Evolutionary conservation across 2,888 invertebrate species (phyloP).

Genomic region (Eupithecia subumbrata): DNA sequence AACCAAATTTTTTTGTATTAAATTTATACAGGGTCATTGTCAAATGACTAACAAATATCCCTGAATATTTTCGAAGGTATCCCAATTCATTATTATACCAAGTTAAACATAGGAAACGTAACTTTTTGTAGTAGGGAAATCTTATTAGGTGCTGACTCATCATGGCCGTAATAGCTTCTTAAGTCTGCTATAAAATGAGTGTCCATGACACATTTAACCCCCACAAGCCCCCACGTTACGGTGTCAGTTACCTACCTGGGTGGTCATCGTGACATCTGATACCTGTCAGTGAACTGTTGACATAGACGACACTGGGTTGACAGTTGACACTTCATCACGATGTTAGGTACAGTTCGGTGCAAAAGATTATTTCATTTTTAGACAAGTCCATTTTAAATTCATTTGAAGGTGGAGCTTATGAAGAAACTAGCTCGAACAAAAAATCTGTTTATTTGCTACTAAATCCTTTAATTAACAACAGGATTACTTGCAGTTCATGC

Average conservation of each 20-base stretch:
- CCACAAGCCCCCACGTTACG: conserved; percentile 17
- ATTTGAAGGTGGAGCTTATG: too few relatives aligned
- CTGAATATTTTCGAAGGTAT: too few relatives aligned
- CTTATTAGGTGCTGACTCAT: neutral
- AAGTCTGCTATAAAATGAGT: conserved; percentile 3
- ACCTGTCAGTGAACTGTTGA: conserved; percentile 52
- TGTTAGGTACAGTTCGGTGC: conserved; percentile 20
- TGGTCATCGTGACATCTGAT: conserved; percentile 54
- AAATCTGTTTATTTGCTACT: too few relatives aligned
- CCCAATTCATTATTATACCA: too few relatives aligned
- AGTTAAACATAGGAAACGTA: neutral
- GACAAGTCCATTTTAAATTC: too few relatives aligned
- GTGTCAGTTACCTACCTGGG: conserved; percentile 49
- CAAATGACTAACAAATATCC: too few relatives aligned
- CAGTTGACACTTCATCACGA: conserved; percentile 54
- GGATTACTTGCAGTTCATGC: too few relatives aligned
- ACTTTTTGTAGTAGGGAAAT: neutral
- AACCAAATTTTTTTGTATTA: too few relatives aligned
- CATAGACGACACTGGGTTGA: conserved; percentile 53
- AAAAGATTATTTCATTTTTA: neutral
- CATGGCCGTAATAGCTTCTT: neutral
- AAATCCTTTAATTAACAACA: too few relatives aligned
- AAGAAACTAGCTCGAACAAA: too few relatives aligned
- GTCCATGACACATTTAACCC: conserved; percentile 13
- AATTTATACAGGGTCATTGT: too few relatives aligned